Percentiles rank a stretch among this genome's conserved stretches.
Evolutionary conservation across 2,113 vertebrate species (phyloP).

Genomic region (Kryptolebias marmoratus): DNA sequence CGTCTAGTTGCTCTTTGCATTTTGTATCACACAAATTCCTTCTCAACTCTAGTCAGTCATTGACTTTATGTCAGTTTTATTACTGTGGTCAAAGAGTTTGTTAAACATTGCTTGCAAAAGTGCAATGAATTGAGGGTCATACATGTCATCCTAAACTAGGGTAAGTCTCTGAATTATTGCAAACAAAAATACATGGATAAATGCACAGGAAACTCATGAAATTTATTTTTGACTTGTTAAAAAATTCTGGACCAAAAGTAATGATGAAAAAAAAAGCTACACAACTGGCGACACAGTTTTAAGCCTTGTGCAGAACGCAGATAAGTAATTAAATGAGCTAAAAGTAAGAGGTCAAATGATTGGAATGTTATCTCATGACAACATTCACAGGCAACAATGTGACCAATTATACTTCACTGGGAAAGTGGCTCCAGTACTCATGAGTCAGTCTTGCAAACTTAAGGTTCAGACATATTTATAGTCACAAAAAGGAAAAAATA

Average conservation of each 20-base stretch:
- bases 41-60: slow-evolving; percentile 41
- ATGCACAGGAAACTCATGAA: slow-evolving; percentile 16
- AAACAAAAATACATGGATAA: slow-evolving; percentile 22
- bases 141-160: slow-evolving; percentile 6
- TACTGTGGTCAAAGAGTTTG: slow-evolving; percentile 48
- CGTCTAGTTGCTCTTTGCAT: slow-evolving; percentile 50
- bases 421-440: slow-evolving; percentile 37
- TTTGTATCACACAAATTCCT: slow-evolving; percentile 51
- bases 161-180: slow-evolving; percentile 8
- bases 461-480: slow-evolving; percentile 57
- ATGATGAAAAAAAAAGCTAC: slow-evolving; percentile 4
- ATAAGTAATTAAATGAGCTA: slow-evolving; percentile 71
- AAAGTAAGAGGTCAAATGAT: slow-evolving; percentile 70
- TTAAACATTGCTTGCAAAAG: slow-evolving; percentile 31
- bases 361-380: slow-evolving; percentile 80
- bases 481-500: slow-evolving; percentile 46
- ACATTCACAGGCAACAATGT: slow-evolving; percentile 74
- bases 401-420: slow-evolving; percentile 57
- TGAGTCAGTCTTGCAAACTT: slow-evolving; percentile 53
- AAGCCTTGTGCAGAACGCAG: slow-evolving; percentile 52
- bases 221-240: slow-evolving; percentile 12
- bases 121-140: slow-evolving; percentile 53
- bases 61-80: slow-evolving; percentile 51
- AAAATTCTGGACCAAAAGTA: slow-evolving; percentile 9
- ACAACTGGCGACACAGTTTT: slow-evolving; percentile 21